These are phyloP conservation scores for Drosophila asahinai DNA, from an alignment of 1,140 invertebrate species.

Conservation along the genomic window DNA sequence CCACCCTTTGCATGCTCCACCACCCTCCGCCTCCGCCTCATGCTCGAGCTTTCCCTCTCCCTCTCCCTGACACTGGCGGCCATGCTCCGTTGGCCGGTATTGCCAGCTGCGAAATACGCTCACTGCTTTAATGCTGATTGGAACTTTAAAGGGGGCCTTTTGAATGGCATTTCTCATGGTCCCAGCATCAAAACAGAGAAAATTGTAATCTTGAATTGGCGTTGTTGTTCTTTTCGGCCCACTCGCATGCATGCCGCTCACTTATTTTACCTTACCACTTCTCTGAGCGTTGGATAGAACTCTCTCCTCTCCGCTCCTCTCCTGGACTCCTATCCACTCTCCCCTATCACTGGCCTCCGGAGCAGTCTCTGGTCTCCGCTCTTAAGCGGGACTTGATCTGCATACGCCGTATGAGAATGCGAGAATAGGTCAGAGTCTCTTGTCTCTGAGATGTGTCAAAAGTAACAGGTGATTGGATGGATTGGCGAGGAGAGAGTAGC, in stretches of 20 bases:
- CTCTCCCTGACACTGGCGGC: constrained; percentile 12
- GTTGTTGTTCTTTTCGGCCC: constrained; percentile 49
- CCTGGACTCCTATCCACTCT: constrained; percentile 12
- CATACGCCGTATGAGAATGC: constrained; percentile 50
- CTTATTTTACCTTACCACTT: constrained; percentile 53
- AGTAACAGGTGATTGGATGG: constrained; percentile 70
- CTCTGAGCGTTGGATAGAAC: constrained; percentile 65
- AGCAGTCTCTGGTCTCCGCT: constrained; percentile 44
- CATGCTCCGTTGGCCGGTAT: constrained; percentile 23
- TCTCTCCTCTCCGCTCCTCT: constrained; percentile 55
- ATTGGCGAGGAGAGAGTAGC: constrained; percentile 38
- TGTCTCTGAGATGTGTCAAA: constrained; percentile 70
- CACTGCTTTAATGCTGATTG: constrained; percentile 69
- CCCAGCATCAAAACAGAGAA: constrained; percentile 76
- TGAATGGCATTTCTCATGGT: constrained; percentile 34
- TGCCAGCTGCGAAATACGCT: constrained; percentile 64
- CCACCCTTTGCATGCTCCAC: not conserved
- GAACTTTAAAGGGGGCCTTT: constrained; percentile 61
- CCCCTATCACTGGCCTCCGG: constrained; percentile 31
- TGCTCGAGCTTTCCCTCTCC: not conserved
- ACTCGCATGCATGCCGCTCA: constrained; percentile 53
- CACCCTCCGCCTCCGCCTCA: constrained; percentile 17
- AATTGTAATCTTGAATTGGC: constrained; percentile 69
- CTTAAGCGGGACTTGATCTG: constrained; percentile 82
- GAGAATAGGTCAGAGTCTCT: constrained; percentile 67